phyloP scores from a whole-genome alignment of 2,888 invertebrate genomes.

The Empis livida region DNA sequence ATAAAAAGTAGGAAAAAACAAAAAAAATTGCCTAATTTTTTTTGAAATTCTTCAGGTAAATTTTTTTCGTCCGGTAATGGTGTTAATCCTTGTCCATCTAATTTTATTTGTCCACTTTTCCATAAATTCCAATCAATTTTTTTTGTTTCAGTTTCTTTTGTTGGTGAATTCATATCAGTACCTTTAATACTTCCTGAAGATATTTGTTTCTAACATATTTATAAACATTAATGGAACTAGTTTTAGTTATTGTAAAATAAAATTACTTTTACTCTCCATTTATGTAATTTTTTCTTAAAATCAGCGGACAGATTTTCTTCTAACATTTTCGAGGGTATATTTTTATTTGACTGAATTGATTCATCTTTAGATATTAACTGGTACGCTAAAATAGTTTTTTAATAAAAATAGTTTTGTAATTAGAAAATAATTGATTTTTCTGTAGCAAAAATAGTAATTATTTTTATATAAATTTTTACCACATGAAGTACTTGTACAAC shows the following conservation, averaged over 20 bases:
- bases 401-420: constrained; percentile 3
- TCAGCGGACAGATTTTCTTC: constrained; percentile 66
- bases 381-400: constrained; percentile 15
- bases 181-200: constrained; percentile 16
- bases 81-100: constrained; percentile 32
- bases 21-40: constrained; percentile 50
- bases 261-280: constrained; percentile 61
- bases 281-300: constrained; percentile 69
- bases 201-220: constrained; percentile 13
- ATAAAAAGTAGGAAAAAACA: too few relatives aligned
- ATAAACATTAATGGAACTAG: too few relatives aligned
- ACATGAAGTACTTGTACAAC: constrained; percentile 15
- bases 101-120: constrained; percentile 39
- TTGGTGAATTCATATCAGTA: constrained; percentile 9
- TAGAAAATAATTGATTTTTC: neutral
- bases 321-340: constrained; percentile 25
- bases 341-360: constrained; percentile 20
- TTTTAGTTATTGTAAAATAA: too few relatives aligned
- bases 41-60: constrained; percentile 68
- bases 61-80: constrained; percentile 49
- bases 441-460: neutral
- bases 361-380: constrained; percentile 23
- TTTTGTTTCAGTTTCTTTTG: constrained; percentile 33
- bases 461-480: constrained; percentile 7
- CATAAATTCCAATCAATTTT: constrained; percentile 50